phyloP scores from a whole-genome alignment of 2,113 vertebrate genomes.

The Leiothrix lutea region DNA sequence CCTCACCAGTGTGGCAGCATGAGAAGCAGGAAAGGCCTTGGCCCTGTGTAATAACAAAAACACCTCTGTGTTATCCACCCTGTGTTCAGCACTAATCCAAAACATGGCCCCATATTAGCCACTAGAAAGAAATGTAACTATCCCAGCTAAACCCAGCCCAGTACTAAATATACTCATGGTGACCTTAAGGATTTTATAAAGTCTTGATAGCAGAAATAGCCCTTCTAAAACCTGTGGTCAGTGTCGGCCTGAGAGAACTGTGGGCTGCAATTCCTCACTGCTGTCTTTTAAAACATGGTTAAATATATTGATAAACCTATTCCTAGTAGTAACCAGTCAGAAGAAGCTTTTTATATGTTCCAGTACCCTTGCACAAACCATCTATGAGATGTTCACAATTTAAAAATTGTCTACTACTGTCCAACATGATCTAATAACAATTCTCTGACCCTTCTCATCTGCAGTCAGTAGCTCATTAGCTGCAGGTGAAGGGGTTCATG shows the following conservation, averaged over 20 bases:
- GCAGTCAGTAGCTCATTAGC: neutral
- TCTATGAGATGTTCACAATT: neutral
- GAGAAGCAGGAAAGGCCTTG: neutral
- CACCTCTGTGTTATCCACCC: neutral
- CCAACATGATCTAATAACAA: neutral
- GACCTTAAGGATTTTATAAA: neutral
- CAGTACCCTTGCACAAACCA: neutral
- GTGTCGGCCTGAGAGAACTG: neutral
- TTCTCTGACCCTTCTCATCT: neutral
- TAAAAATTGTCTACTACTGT: neutral
- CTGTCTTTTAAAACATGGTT: neutral
- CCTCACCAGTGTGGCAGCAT: fast-evolving
- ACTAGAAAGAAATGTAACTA: neutral
- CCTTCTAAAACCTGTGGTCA: neutral
- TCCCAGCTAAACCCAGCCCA: neutral
- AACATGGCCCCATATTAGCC: fast-evolving
- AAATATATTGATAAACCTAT: neutral
- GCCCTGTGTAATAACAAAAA: neutral
- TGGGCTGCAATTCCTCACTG: neutral
- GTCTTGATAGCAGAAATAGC: neutral
- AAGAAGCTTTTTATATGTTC: neutral
- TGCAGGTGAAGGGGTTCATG: neutral
- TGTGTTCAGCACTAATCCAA: neutral
- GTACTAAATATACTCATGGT: neutral
- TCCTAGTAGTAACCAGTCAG: neutral